phyloP scores from a whole-genome alignment of 1,140 invertebrate species.

The Aphidius gifuensis region DNA sequence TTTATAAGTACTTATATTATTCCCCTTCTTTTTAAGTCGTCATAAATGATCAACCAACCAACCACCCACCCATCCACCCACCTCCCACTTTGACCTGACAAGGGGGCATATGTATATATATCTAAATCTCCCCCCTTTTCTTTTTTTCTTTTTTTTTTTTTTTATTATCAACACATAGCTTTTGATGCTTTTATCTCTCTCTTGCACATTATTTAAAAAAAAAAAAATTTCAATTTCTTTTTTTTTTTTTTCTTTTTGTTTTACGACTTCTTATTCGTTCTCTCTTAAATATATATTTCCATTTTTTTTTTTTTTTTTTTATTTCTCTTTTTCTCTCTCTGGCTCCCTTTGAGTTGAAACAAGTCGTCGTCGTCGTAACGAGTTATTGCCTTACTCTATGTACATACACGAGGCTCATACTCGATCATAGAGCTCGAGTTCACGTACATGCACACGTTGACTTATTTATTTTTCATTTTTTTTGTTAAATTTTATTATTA shows the following conservation, averaged over 20 bases:
- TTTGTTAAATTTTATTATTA: too few species aligned
- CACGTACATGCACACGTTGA: conserved; percentile 29
- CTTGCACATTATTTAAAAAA: background rate
- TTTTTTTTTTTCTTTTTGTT: background rate
- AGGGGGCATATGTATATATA: too few species aligned
- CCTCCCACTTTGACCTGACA: too few species aligned
- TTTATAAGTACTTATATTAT: too few species aligned
- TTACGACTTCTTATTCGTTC: conserved; percentile 4
- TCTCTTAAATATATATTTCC: conserved; percentile 13
- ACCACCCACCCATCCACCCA: too few species aligned
- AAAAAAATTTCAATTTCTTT: conserved; percentile 1
- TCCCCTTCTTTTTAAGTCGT: too few species aligned
- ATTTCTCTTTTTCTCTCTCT: conserved; percentile 10
- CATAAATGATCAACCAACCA: too few species aligned
- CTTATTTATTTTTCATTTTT: background rate
- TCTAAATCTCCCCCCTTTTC: too few species aligned
- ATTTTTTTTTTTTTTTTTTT: conserved; percentile 12
- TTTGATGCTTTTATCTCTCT: background rate
- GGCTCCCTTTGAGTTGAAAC: background rate
- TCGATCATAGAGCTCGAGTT: conserved; percentile 45
- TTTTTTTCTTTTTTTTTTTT: background rate
- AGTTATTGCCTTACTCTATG: conserved; percentile 35
- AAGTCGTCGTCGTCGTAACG: conserved; percentile 18
- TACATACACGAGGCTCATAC: conserved; percentile 39
- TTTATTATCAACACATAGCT: background rate